phyloP scores from a whole-genome alignment of 2,797 vertebrate genomes.

The Spea hammondii region DNA sequence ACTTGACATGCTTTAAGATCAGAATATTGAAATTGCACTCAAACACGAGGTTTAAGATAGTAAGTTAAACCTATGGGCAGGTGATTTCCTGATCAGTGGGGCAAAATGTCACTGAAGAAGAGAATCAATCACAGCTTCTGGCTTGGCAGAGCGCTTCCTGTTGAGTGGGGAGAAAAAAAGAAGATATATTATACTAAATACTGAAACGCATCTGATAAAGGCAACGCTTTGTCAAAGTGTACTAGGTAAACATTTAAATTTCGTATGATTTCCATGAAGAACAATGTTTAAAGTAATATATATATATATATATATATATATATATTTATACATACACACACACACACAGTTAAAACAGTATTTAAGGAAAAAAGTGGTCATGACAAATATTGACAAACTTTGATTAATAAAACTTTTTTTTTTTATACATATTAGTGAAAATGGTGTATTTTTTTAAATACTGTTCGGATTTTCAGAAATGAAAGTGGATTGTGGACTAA shows the following conservation, averaged over 20 bases:
- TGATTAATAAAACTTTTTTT: not conserved
- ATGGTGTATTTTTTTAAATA: not conserved
- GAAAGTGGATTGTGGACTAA: not conserved
- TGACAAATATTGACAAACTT: not conserved
- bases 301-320: no score
- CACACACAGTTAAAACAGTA: not conserved
- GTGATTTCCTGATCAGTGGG: not conserved
- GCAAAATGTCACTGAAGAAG: conserved; percentile 83
- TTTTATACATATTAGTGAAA: not conserved
- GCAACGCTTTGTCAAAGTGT: no score
- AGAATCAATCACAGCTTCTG: conserved; percentile 88
- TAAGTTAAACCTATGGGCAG: not conserved
- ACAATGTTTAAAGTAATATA: not conserved
- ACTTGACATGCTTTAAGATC: not conserved
- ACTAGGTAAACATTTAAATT: no score
- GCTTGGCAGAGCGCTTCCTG: conserved; percentile 93
- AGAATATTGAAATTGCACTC: conserved; percentile 1
- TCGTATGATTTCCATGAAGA: not conserved
- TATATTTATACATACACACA: not conserved
- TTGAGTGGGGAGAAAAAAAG: conserved; percentile 47
- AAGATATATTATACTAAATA: not conserved
- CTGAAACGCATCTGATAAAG: no score
- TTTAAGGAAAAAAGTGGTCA: not conserved
- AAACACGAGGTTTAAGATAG: not conserved
- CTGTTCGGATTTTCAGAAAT: not conserved